phyloP scores from a whole-genome alignment of 1,140 invertebrate genomes.

The Aphis craccivora region DNA sequence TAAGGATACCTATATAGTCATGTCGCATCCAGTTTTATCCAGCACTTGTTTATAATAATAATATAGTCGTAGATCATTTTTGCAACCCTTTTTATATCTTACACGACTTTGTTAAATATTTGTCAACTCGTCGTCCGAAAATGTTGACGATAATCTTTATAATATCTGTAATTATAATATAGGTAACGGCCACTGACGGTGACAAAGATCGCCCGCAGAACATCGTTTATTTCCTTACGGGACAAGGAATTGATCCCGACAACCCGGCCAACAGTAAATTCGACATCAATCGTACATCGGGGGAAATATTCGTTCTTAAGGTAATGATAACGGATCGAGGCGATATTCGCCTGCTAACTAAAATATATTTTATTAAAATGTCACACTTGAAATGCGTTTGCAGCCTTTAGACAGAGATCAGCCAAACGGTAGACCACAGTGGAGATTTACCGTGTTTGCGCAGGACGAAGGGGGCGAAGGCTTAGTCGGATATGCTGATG shows the following conservation, averaged over 20 bases:
- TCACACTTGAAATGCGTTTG: conserved; percentile 59
- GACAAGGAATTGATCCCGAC: conserved; percentile 94
- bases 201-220: conserved; percentile 93
- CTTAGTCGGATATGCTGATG: conserved; percentile 96
- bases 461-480: conserved; percentile 96
- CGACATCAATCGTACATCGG: conserved; percentile 92
- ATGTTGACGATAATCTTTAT: neutral
- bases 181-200: conserved; percentile 95
- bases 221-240: conserved; percentile 96
- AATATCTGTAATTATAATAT: conserved; percentile 50
- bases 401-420: conserved; percentile 95
- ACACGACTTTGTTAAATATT: neutral
- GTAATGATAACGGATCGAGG: conserved; percentile 66
- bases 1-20: neutral
- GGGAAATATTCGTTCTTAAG: conserved; percentile 92
- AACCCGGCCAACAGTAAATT: conserved; percentile 96
- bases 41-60: neutral
- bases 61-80: conserved; percentile 24
- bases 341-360: neutral
- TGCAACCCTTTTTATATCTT: neutral
- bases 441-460: conserved; percentile 97
- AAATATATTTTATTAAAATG: neutral
- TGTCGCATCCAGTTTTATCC: neutral
- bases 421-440: conserved; percentile 90
- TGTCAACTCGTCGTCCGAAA: neutral